These are phyloP conservation scores for Cyclina sinensis DNA, from an alignment of 1,140 invertebrate species.

Conservation along the genomic window DNA sequence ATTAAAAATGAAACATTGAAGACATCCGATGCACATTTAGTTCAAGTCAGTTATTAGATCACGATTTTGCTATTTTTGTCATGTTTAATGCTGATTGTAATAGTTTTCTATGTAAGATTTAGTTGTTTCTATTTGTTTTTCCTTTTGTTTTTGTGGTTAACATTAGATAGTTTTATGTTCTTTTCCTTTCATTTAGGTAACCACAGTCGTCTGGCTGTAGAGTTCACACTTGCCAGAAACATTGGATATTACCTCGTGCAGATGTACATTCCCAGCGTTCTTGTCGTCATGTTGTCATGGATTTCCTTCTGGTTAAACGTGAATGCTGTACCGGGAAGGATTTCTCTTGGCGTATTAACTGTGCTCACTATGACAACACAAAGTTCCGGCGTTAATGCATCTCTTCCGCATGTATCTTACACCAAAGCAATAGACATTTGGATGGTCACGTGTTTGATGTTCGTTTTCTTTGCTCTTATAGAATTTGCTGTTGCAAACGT, in stretches of 20 bases:
- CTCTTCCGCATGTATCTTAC: conserved; percentile 82
- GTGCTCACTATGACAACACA: conserved; percentile 84
- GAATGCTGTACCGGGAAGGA: conserved; percentile 82
- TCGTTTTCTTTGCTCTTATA: conserved; percentile 83
- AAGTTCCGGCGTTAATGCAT: conserved; percentile 79
- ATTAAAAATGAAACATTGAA: too few relatives aligned
- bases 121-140: too few relatives aligned
- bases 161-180: too few relatives aligned
- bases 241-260: conserved; percentile 84
- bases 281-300: conserved; percentile 85
- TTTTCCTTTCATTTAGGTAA: conserved; percentile 71
- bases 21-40: too few relatives aligned
- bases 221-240: conserved; percentile 79
- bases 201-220: conserved; percentile 81
- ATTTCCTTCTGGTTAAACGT: conserved; percentile 85
- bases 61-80: too few relatives aligned
- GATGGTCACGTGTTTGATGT: conserved; percentile 84
- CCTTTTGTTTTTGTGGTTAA: too few relatives aligned
- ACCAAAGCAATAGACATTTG: conserved; percentile 85
- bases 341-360: conserved; percentile 83
- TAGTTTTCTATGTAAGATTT: too few relatives aligned
- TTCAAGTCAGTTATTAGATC: too few relatives aligned
- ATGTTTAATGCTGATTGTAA: too few relatives aligned
- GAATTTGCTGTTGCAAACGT: conserved; percentile 85
- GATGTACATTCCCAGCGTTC: conserved; percentile 84